Evolutionary conservation across 2,888 invertebrate species (phyloP).

Genomic region (Patella ulyssiponensis): DNA sequence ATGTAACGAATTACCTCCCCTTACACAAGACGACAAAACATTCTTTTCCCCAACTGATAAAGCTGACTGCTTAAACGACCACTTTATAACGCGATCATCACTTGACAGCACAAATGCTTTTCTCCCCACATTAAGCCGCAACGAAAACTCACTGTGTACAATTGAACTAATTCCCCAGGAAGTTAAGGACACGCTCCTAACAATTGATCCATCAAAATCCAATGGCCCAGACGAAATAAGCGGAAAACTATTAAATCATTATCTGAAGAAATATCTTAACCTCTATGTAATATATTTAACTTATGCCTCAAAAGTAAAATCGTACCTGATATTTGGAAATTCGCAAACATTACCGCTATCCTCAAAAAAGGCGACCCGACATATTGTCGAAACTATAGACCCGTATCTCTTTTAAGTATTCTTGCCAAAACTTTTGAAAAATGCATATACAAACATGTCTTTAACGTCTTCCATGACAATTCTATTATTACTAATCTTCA

Average conservation of each 20-base stretch:
- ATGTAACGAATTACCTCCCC: background rate
- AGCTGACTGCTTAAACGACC: background rate
- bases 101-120: background rate
- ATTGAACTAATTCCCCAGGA: background rate
- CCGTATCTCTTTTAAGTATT: no score
- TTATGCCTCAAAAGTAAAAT: no score
- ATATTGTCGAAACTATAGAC: no score
- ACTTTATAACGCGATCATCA: background rate
- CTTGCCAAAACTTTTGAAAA: no score
- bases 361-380: no score
- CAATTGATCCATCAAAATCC: background rate
- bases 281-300: no score
- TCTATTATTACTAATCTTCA: no score
- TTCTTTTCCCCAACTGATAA: background rate
- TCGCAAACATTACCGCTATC: no score
- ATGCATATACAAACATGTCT: no score
- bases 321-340: no score
- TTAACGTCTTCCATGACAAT: no score
- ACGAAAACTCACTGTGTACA: background rate
- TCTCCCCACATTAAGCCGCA: background rate
- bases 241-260: background rate
- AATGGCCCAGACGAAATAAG: background rate
- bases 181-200: background rate
- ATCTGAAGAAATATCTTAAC: no score
- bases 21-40: background rate